These are phyloP conservation scores for Zaprionus africanus DNA, from an alignment of 1,140 invertebrate genomes.

Conservation along the genomic window DNA sequence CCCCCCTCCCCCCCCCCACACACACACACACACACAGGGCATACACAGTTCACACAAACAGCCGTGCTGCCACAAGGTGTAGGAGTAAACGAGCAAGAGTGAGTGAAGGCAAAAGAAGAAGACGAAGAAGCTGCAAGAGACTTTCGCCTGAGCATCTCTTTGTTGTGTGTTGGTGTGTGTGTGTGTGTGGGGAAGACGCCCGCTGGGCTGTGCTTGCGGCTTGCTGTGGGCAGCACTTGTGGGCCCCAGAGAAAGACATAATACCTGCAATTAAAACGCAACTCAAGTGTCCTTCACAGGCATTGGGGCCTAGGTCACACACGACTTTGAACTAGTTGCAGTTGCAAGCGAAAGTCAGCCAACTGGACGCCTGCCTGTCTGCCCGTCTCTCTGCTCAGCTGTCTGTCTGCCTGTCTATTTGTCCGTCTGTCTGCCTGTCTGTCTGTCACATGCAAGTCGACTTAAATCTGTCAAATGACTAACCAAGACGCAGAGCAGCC, in stretches of 20 bases:
- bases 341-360: constrained; percentile 12
- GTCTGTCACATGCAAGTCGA: constrained; percentile 39
- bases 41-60: constrained; percentile 25
- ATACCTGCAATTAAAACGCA: constrained; percentile 82
- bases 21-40: constrained; percentile 22
- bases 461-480: constrained; percentile 76
- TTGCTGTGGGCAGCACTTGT: constrained; percentile 50
- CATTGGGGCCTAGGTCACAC: constrained; percentile 76
- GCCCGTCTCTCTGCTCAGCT: not conserved
- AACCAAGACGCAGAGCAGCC: constrained; percentile 48
- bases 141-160: not conserved
- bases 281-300: constrained; percentile 73
- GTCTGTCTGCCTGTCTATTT: constrained; percentile 12
- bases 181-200: not conserved
- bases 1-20: constrained; percentile 24
- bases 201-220: not conserved
- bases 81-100: constrained; percentile 24
- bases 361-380: constrained; percentile 27
- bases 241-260: constrained; percentile 67
- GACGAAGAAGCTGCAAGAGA: constrained; percentile 6
- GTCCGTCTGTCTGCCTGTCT: constrained; percentile 27
- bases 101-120: not conserved
- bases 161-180: not conserved
- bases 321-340: constrained; percentile 72
- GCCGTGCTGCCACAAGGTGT: not conserved